Evolutionary conservation across 2,113 vertebrate species (phyloP).

Genomic region (Nycticebus coucang): DNA sequence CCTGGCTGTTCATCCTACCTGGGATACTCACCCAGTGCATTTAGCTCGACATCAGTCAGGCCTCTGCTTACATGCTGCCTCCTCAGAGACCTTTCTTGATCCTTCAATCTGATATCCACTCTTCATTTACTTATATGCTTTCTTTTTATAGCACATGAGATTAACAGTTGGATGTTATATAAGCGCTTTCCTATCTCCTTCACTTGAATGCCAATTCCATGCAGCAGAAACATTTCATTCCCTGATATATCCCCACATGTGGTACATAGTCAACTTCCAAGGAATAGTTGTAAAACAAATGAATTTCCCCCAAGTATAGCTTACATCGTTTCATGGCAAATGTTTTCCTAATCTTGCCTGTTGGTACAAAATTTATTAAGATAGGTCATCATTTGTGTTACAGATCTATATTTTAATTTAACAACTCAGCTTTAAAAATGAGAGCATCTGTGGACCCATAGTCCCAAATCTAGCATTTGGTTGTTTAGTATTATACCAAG

Average conservation of each 20-base stretch:
- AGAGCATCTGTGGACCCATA: background rate
- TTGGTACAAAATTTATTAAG: background rate
- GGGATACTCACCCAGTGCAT: background rate
- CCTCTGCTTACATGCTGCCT: background rate
- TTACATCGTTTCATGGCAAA: background rate
- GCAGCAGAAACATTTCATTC: background rate
- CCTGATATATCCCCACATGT: background rate
- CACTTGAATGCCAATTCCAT: background rate
- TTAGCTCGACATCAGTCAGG: background rate
- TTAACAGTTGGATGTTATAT: background rate
- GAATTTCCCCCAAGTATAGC: background rate
- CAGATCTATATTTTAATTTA: background rate
- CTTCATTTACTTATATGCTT: background rate
- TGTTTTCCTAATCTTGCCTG: background rate
- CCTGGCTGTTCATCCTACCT: background rate
- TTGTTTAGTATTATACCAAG: background rate
- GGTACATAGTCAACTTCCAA: background rate
- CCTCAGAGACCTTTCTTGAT: background rate
- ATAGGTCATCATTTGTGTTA: slow-evolving; percentile 10
- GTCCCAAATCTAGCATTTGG: background rate
- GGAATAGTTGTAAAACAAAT: background rate
- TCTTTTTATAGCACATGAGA: background rate
- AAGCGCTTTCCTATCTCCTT: background rate
- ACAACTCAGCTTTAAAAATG: background rate
- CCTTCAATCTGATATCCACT: background rate